Percentiles rank a stretch among this genome's conserved stretches.
phyloP scores from a whole-genome alignment of 1,140 invertebrate genomes.

The Radopholus similis region DNA sequence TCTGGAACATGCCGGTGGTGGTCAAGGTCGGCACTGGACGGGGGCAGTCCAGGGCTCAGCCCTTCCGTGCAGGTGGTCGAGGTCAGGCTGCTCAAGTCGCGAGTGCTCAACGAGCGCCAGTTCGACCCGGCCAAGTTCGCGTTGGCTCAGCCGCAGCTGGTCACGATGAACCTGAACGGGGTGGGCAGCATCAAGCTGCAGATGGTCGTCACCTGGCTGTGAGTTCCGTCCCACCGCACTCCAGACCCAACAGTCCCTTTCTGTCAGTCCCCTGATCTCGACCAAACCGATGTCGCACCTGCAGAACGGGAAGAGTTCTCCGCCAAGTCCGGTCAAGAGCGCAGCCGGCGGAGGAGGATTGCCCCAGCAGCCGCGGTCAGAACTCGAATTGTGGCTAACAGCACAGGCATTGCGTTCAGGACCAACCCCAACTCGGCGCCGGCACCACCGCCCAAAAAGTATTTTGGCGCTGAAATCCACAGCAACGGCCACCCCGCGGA shows the following conservation, averaged over 20 bases:
- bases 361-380: no score
- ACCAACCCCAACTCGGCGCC: no score
- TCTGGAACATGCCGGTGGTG: slow-evolving; percentile 65
- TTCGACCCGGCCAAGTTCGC: slow-evolving; percentile 69
- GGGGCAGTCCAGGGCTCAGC: slow-evolving; percentile 12
- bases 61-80: slow-evolving; percentile 66
- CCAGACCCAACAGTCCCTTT: neutral
- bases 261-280: neutral
- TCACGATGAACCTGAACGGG: slow-evolving; percentile 69
- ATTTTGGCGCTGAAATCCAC: no score
- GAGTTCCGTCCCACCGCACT: slow-evolving; percentile 50
- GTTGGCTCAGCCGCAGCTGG: slow-evolving; percentile 67
- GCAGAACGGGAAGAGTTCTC: neutral
- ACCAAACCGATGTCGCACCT: neutral
- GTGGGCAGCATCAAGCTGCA: slow-evolving; percentile 69
- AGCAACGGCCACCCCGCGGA: no score
- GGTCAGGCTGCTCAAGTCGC: slow-evolving; percentile 63
- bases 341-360: neutral
- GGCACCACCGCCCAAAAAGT: no score
- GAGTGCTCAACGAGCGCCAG: slow-evolving; percentile 66
- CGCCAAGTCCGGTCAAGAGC: neutral
- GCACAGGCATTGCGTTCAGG: no score
- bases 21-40: slow-evolving; percentile 67
- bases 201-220: slow-evolving; percentile 69
- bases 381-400: no score